These are phyloP conservation scores for Boulengeromyrus knoepffleri DNA, from an alignment of 2,113 vertebrate genomes.

Conservation along the genomic window DNA sequence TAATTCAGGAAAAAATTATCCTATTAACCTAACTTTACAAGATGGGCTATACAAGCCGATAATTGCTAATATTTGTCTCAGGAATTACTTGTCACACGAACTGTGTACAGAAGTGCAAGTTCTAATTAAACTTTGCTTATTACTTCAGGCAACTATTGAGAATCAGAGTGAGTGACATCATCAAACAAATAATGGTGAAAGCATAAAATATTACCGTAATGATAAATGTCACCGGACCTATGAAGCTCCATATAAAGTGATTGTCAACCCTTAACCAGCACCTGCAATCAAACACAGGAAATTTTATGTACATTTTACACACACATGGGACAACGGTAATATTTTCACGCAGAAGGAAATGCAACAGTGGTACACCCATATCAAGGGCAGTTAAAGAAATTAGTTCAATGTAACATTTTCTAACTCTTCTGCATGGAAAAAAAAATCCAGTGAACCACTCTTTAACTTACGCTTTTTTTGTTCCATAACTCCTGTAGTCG, in stretches of 20 bases:
- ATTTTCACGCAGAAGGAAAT: neutral
- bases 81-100: slow-evolving; percentile 17
- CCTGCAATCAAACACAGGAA: slow-evolving; percentile 51
- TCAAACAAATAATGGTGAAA: neutral
- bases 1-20: neutral
- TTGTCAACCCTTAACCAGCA: slow-evolving; percentile 98
- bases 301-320: neutral
- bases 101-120: slow-evolving; percentile 21
- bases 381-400: neutral
- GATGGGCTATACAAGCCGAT: slow-evolving; percentile 15
- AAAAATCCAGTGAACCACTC: slow-evolving; percentile 17
- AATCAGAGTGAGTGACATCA: neutral
- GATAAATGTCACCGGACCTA: slow-evolving; percentile 95
- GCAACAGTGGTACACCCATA: neutral
- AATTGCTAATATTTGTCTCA: slow-evolving; percentile 14
- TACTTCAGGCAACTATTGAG: slow-evolving; percentile 19
- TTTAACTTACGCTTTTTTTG: slow-evolving; percentile 84
- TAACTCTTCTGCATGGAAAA: neutral
- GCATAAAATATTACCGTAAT: slow-evolving; percentile 81
- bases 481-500: slow-evolving; percentile 95
- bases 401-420: neutral
- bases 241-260: slow-evolving; percentile 99
- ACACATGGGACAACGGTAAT: neutral
- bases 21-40: neutral
- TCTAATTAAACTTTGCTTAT: slow-evolving; percentile 36